These are phyloP conservation scores for Gallinago jamesoni DNA, from an alignment of 2,113 vertebrate species.

Conservation along the genomic window DNA sequence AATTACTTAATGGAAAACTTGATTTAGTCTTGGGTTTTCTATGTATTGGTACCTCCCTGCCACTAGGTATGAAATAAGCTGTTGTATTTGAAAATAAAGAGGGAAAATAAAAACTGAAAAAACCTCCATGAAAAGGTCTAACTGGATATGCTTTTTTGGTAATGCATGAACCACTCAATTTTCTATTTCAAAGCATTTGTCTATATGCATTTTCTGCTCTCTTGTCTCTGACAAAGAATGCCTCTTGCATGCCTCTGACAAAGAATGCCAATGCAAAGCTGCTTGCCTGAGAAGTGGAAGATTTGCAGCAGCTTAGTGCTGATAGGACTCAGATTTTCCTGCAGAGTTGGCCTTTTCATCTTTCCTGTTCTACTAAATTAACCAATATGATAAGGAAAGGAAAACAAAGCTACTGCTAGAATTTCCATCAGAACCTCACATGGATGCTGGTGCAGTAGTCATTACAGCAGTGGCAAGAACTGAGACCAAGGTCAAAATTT, in stretches of 20 bases:
- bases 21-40: neutral
- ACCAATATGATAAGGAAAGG: neutral
- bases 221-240: neutral
- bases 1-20: neutral
- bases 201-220: neutral
- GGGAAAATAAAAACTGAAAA: neutral
- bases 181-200: neutral
- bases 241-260: neutral
- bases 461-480: neutral
- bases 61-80: neutral
- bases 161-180: neutral
- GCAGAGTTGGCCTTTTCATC: neutral
- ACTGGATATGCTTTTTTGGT: accelerated
- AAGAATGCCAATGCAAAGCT: neutral
- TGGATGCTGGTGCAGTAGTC: neutral
- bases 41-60: neutral
- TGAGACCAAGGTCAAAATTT: neutral
- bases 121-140: neutral
- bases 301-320: neutral
- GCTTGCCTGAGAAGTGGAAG: neutral
- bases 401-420: neutral
- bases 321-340: neutral
- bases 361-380: neutral
- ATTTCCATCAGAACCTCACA: neutral
- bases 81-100: neutral